Evolutionary conservation across 1,140 invertebrate species (phyloP).

Genomic region (Ostrea denselamellosa): DNA sequence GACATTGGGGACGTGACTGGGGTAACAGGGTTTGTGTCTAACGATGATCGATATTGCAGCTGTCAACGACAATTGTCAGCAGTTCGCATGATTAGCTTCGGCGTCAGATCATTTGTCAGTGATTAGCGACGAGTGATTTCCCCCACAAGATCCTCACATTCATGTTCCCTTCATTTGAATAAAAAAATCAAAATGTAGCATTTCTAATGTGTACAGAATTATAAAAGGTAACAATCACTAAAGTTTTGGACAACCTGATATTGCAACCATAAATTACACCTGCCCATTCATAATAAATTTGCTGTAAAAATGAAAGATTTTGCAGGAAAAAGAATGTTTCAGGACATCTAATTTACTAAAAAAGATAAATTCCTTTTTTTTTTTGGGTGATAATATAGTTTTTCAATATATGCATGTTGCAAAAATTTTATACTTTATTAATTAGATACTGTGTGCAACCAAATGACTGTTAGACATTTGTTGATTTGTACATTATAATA

Average conservation of each 20-base stretch:
- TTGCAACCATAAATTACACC: slow-evolving; percentile 12
- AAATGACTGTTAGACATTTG: too few relatives aligned
- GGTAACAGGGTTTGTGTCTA: not conserved
- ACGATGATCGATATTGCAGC: slow-evolving; percentile 22
- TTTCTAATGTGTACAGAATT: slow-evolving; percentile 1
- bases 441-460: too few relatives aligned
- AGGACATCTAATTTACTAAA: not conserved
- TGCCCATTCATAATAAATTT: not conserved
- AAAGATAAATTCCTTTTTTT: too few relatives aligned
- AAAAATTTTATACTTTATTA: too few relatives aligned
- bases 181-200: slow-evolving; percentile 2
- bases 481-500: too few relatives aligned
- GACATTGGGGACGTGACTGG: slow-evolving; percentile 4
- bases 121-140: slow-evolving; percentile 19
- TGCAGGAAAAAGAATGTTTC: not conserved
- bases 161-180: not conserved
- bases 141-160: slow-evolving; percentile 1
- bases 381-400: too few relatives aligned
- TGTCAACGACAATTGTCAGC: slow-evolving; percentile 27
- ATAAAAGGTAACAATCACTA: slow-evolving; percentile 10
- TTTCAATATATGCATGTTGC: too few relatives aligned
- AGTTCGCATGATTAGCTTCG: slow-evolving; percentile 27
- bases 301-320: not conserved
- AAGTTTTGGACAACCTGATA: not conserved
- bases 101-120: slow-evolving; percentile 31